Conservation (phyloP, 2,888 invertebrate genomes). For the Himalopsyche kuldschensis region DNA sequence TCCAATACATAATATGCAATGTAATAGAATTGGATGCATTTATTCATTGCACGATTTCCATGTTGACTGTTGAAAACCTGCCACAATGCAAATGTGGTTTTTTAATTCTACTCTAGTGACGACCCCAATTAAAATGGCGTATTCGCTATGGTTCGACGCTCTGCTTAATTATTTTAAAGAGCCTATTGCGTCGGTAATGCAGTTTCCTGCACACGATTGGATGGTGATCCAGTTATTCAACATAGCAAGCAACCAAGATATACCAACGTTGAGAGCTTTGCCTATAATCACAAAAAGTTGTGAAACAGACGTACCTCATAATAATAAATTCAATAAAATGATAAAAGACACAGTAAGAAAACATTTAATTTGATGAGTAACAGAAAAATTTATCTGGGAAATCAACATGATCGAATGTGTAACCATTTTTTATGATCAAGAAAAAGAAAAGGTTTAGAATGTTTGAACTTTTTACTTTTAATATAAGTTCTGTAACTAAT, state of each 20-base stretch:
- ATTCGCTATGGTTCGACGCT: not conserved
- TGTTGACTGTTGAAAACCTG: not conserved
- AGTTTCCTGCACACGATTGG: not conserved
- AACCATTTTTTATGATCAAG: too few relatives aligned
- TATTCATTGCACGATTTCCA: not conserved
- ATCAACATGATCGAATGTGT: too few relatives aligned
- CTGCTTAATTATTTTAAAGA: not conserved
- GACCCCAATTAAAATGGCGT: not conserved
- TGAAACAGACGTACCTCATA: too few relatives aligned
- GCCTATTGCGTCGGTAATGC: not conserved
- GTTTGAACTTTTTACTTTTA: too few relatives aligned
- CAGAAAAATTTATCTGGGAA: too few relatives aligned
- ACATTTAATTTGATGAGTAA: too few relatives aligned
- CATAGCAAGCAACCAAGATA: not conserved
- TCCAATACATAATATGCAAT: not conserved
- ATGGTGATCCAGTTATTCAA: not conserved
- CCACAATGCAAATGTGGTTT: not conserved
- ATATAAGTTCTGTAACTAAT: too few relatives aligned
- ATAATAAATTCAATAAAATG: too few relatives aligned
- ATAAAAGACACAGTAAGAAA: too few relatives aligned
- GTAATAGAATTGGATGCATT: not conserved
- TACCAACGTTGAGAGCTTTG: too few relatives aligned
- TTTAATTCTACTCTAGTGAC: not conserved
- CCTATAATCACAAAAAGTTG: too few relatives aligned
- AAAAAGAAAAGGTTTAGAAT: too few relatives aligned